Conservation (phyloP, 2,113 vertebrate genomes). For the Epinephelus fuscoguttatus region DNA sequence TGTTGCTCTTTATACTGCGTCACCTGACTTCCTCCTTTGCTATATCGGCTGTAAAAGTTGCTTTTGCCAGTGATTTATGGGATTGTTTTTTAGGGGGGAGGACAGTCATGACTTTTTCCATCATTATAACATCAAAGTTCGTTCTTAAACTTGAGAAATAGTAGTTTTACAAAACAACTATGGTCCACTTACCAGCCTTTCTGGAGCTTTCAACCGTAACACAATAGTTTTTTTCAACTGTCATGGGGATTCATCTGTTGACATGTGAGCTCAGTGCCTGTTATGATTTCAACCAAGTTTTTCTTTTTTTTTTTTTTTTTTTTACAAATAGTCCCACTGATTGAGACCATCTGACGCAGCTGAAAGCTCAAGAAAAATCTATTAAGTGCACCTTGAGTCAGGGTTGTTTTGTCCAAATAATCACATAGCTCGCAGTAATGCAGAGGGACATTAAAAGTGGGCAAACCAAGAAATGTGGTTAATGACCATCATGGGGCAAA, state of each 20-base stretch:
- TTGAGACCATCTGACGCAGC: neutral
- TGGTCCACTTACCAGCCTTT: neutral
- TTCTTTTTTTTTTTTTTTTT: no score
- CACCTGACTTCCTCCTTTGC: no score
- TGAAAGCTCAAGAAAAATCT: neutral
- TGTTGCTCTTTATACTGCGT: no score
- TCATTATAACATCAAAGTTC: neutral
- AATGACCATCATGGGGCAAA: neutral
- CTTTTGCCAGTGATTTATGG: no score
- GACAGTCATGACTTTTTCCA: no score
- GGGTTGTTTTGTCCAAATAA: slow-evolving; percentile 2
- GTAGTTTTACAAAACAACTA: neutral
- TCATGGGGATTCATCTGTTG: neutral
- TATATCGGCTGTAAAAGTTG: no score
- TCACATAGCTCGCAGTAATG: neutral
- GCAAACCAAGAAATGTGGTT: neutral
- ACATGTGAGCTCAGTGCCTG: slow-evolving; percentile 14
- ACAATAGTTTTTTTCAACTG: neutral
- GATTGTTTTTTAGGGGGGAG: no score
- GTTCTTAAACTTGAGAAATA: neutral
- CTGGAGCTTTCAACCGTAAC: neutral
- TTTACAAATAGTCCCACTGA: neutral
- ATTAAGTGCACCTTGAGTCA: slow-evolving; percentile 1
- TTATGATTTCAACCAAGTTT: neutral
- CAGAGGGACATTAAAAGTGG: neutral